phyloP scores from a whole-genome alignment of 1,140 invertebrate genomes.

The Antheraea pernyi region DNA sequence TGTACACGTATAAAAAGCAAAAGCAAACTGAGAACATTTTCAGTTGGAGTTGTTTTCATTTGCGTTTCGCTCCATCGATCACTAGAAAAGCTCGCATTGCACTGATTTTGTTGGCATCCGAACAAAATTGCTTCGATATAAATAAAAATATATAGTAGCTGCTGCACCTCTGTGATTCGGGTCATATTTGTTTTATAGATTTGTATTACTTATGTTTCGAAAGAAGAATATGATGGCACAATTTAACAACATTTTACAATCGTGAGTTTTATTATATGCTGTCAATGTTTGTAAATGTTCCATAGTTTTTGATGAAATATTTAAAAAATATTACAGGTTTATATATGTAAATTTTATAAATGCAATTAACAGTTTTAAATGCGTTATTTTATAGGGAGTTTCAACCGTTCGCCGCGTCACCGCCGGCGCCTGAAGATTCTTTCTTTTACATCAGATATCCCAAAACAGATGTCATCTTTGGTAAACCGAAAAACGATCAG shows the following conservation, averaged over 20 bases:
- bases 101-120: neutral
- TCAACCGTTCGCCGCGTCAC: constrained; percentile 84
- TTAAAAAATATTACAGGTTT: too few species aligned
- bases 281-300: neutral
- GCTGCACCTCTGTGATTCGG: constrained; percentile 15
- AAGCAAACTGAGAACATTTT: constrained; percentile 29
- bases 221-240: constrained; percentile 57
- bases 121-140: constrained; percentile 18
- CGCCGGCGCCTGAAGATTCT: constrained; percentile 84
- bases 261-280: constrained; percentile 44
- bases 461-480: constrained; percentile 59
- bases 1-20: constrained; percentile 45
- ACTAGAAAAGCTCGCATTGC: constrained; percentile 3
- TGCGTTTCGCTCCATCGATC: constrained; percentile 18
- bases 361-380: constrained; percentile 8
- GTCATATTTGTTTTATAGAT: constrained; percentile 7
- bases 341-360: neutral
- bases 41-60: constrained; percentile 32
- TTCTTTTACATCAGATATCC: constrained; percentile 85
- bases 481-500: constrained; percentile 46
- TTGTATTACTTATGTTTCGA: constrained; percentile 43
- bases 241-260: constrained; percentile 41
- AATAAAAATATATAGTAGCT: constrained; percentile 23
- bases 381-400: constrained; percentile 81
- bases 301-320: neutral